These are phyloP conservation scores for Nesospiza acunhae DNA, from an alignment of 2,113 vertebrate genomes.

Conservation along the genomic window DNA sequence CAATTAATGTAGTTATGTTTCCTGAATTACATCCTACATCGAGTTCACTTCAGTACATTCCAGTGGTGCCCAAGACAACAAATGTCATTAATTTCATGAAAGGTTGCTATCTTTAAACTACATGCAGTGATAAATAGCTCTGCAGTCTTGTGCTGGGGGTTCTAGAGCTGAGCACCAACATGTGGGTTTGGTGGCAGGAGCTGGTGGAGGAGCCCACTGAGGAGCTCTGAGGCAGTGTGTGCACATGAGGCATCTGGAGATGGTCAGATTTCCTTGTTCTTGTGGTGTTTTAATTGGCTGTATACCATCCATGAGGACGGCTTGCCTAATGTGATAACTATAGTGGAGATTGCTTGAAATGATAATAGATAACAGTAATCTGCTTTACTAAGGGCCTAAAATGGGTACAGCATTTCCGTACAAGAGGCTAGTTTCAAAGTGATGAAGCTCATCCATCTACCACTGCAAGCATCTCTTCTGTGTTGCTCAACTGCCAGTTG, in stretches of 20 bases:
- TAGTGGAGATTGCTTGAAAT: background rate
- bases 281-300: background rate
- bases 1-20: background rate
- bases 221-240: background rate
- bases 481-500: background rate
- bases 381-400: background rate
- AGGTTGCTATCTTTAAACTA: background rate
- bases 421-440: background rate
- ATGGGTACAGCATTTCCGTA: background rate
- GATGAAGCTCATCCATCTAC: background rate
- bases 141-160: background rate
- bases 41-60: background rate
- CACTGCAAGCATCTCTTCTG: background rate
- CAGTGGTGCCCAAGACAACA: background rate
- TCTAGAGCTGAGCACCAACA: background rate
- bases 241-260: background rate
- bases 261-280: background rate
- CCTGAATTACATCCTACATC: background rate
- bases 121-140: background rate
- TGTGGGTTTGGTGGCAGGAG: background rate
- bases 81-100: background rate
- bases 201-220: background rate
- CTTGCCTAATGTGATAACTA: background rate
- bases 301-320: background rate
- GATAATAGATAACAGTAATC: background rate